Evolutionary conservation across 2,113 vertebrate genomes (phyloP), one percentile per base, ranked within the genome.

Genomic region (Holacanthus passer): DNA sequence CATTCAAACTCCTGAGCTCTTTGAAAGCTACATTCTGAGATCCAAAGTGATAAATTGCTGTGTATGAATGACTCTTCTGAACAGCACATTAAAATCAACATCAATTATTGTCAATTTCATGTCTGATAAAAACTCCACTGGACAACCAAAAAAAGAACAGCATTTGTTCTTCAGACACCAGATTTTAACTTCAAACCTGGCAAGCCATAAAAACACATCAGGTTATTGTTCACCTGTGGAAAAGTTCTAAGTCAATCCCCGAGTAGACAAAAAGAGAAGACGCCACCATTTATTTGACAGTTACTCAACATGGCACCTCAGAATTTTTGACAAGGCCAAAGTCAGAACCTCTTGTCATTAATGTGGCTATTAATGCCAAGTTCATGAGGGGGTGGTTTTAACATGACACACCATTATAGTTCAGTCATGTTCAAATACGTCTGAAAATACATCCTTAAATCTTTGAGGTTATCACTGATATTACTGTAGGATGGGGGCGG

Each of bases 381-480:
- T 74, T 79, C 41, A 60, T 41, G 75, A 58, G 43, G 27, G 78
- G 73, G 58, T 67, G 80, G 48, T 70, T 85, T 71, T 52, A 84
- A 80, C 74, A 79, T 82, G 84, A 67, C 84, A 91, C 90, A 93
- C 82, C 82, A 92, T 88, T 87, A 84, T 81, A 86, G 48, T 85
- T 77, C 12, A 82, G 74, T 67, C 41, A 67, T 72, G 89, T 91
- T 92, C 86, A 92, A 93, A 93, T 89, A 87, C 27, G 50, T 86
- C 45, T 67, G 32, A 73, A 79, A 89, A 87, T 85, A 85, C 90
- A 92, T 91, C 90, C 85, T 87, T 65, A 50, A 48, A 55, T 78
- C 81, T 87, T 78, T 89, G 87, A 77, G 35, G 53, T 83, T 77
- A 88, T 88, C 39, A 79, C 85, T 88, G 87, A 91, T 84, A 66